phyloP scores from a whole-genome alignment of 2,113 vertebrate species.

The Tonatia bakeri region DNA sequence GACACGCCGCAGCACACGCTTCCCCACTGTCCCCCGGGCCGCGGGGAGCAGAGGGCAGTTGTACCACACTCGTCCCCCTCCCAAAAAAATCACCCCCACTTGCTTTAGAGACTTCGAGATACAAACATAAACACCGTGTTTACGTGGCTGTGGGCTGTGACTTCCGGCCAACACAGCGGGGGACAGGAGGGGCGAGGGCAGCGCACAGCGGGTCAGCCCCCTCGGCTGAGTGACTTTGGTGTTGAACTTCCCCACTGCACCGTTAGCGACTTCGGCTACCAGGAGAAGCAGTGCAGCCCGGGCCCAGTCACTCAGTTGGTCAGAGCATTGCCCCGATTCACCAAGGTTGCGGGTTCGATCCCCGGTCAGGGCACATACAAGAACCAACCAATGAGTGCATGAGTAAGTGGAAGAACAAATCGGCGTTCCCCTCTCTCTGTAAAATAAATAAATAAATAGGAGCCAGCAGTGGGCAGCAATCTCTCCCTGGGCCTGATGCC shows the following conservation, averaged over 20 bases:
- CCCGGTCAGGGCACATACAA: too few relatives aligned
- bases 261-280: not conserved
- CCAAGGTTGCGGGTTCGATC: too few relatives aligned
- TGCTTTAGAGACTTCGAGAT: not conserved
- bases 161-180: not conserved
- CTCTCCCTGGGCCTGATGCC: not conserved
- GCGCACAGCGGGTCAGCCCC: not conserved
- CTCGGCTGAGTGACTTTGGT: rapidly evolving
- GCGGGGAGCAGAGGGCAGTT: rapidly evolving
- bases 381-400: too few relatives aligned
- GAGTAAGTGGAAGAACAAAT: too few relatives aligned
- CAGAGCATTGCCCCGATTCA: too few relatives aligned
- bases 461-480: too few relatives aligned
- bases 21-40: rapidly evolving
- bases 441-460: too few relatives aligned
- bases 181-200: rapidly evolving
- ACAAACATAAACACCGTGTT: not conserved
- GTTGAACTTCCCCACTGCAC: rapidly evolving
- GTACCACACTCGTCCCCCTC: too few relatives aligned
- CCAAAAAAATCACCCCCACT: not conserved
- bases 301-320: too few relatives aligned
- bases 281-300: not conserved
- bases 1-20: not conserved
- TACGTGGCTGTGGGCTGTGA: not conserved
- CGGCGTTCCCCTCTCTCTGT: too few relatives aligned